Conservation (phyloP, 2,888 invertebrate species). For the Pandemis cinnamomeana region DNA sequence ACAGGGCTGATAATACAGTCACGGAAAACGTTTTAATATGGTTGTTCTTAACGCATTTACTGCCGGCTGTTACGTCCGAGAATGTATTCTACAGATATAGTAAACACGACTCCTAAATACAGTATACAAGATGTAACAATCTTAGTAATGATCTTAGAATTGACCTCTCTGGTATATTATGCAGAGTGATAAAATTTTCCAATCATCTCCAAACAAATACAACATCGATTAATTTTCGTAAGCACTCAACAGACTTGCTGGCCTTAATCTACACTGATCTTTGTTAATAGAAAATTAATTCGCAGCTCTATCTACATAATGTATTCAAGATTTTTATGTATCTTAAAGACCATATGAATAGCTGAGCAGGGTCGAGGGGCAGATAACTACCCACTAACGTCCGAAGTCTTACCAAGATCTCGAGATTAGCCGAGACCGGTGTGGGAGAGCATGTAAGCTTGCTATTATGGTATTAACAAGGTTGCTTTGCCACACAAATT, state of each 20-base stretch:
- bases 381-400: constrained; percentile 35
- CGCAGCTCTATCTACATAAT: constrained; percentile 35
- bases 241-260: constrained; percentile 22
- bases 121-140: neutral
- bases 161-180: neutral
- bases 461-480: neutral
- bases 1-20: too few species aligned
- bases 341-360: constrained; percentile 35
- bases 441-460: constrained; percentile 25
- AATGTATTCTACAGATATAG: too few species aligned
- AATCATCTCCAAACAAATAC: constrained; percentile 14
- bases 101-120: neutral
- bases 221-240: constrained; percentile 24
- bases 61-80: too few species aligned
- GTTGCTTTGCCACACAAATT: neutral
- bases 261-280: constrained; percentile 33
- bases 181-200: neutral
- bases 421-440: constrained; percentile 28
- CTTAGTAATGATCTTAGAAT: neutral
- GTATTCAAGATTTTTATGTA: constrained; percentile 37
- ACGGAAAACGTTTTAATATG: neutral
- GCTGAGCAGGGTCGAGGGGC: constrained; percentile 37
- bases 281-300: constrained; percentile 39
- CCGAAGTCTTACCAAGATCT: constrained; percentile 34
- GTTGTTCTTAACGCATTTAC: neutral